Conservation (phyloP, 2,113 vertebrate species). For the Athene cunicularia region DNA sequence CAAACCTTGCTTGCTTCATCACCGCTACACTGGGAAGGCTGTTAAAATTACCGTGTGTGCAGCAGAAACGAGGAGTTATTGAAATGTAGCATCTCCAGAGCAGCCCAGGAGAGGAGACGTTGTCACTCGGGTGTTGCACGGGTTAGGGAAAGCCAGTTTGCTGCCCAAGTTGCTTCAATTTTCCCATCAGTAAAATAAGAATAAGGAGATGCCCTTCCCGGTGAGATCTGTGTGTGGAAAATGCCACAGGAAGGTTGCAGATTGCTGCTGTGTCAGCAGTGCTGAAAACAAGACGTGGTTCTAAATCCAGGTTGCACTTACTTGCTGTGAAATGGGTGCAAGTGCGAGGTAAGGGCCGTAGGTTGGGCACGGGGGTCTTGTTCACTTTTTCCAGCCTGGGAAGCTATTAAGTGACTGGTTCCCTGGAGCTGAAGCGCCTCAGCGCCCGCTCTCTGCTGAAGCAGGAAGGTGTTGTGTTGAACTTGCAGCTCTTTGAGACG, state of each 20-base stretch:
- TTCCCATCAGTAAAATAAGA: background rate
- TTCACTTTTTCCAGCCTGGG: background rate
- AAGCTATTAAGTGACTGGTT: accelerated
- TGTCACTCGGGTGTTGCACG: accelerated
- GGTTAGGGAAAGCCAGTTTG: background rate
- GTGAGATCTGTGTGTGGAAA: accelerated
- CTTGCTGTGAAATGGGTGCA: accelerated
- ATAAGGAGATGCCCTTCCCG: background rate
- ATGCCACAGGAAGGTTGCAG: background rate
- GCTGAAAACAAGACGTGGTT: background rate
- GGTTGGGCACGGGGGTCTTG: accelerated
- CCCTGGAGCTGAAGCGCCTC: accelerated
- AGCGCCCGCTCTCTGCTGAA: background rate
- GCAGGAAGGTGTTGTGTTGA: background rate
- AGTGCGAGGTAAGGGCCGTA: accelerated
- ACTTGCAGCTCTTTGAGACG: background rate
- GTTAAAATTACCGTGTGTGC: accelerated
- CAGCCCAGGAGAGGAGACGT: background rate
- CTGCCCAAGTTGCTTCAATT: background rate
- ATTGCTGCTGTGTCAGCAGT: background rate
- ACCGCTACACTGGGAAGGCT: background rate
- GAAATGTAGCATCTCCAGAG: background rate
- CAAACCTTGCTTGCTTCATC: background rate
- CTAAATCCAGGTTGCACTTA: accelerated
- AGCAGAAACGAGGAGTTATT: background rate